Evolutionary conservation across 2,113 vertebrate genomes (phyloP), one percentile per base, ranked within the genome.

Genomic region (Pontoporia blainvillei): DNA sequence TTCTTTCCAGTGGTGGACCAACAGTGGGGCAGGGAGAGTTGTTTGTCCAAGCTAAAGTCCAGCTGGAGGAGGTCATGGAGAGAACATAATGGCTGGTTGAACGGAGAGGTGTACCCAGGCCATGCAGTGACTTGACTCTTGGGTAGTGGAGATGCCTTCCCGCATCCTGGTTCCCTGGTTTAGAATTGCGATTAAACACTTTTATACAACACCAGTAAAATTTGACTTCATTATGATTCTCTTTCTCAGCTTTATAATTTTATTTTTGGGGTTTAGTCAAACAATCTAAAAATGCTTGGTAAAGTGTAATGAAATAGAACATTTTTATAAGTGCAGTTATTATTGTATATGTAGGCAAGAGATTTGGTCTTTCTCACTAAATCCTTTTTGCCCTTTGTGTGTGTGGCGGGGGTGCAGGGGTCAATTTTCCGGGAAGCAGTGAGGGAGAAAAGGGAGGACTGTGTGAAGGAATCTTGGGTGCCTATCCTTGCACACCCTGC

Each of bases 301-400:
- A 85, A 90, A 72, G 18, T 90, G 89, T 92, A 86, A 57, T 83
- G 27, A 94, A 92, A 78, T 10, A 91, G 66, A 91, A 84, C 82
- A 96, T 79, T 94, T 96, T 91, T 89, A 90, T 94, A 97, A 94
- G 59, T 76, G 61, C 20, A 81, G 34, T 95, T 91, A 92, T 96
- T 94, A 86, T 92, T 92, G 57, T 96, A n/a, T 62, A 94, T 82
- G 78, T 89, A 91, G 41, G 93, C 72, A 94, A 82, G 79, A 91
- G 73, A 96, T 87, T 96, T 95, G 76, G 71, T 41, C 79, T 96
- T 96, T 97, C 46, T 93, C 59, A 75, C 39, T 88, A 95, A 97
- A 97, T 76, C 79, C 59, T 76, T 75, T 83, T 95, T 91, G 83
- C 64, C 73, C 69, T 96, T 96, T 97, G 52, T 52, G 52, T 52